Evolutionary conservation across 30 jellyfish, hydroid and myxozoan species (phyloP).

Genomic region (Pseudorhiza aurosa): DNA sequence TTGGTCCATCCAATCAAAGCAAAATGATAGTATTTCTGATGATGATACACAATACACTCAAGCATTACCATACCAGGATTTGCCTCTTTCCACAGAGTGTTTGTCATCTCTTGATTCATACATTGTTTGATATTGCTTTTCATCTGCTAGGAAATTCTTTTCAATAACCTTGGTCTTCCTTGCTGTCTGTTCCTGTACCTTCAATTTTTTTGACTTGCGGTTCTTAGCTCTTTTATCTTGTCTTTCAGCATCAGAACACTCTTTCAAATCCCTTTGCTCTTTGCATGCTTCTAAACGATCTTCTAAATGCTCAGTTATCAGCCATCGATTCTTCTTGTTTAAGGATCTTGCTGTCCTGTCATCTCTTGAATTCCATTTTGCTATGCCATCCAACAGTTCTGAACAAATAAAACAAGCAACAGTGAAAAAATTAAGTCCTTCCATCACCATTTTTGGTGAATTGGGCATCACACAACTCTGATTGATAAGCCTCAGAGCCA

Average conservation of each 20-base stretch:
- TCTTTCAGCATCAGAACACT: not conserved
- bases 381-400: not conserved
- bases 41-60: too few relatives aligned
- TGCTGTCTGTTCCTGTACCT: not conserved
- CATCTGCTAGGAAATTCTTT: not conserved
- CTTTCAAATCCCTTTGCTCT: not conserved
- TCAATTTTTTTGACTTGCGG: not conserved
- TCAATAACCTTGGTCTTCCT: conserved; percentile 9
- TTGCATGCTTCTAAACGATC: not conserved
- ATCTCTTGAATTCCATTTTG: not conserved
- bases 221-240: not conserved
- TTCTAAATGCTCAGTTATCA: conserved; percentile 13
- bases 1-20: too few relatives aligned
- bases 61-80: conserved; percentile 22
- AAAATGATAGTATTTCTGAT: too few relatives aligned
- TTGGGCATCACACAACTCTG: too few relatives aligned
- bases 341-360: not conserved
- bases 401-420: not conserved
- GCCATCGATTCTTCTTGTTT: conserved; percentile 19
- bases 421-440: not conserved
- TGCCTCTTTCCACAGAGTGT: not conserved
- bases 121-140: not conserved
- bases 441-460: not conserved
- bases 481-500: too few relatives aligned
- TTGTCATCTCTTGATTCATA: not conserved